Evolutionary conservation across 2,113 vertebrate species (phyloP), one percentile per base, ranked within the genome.

Genomic region (Labeo catla): DNA sequence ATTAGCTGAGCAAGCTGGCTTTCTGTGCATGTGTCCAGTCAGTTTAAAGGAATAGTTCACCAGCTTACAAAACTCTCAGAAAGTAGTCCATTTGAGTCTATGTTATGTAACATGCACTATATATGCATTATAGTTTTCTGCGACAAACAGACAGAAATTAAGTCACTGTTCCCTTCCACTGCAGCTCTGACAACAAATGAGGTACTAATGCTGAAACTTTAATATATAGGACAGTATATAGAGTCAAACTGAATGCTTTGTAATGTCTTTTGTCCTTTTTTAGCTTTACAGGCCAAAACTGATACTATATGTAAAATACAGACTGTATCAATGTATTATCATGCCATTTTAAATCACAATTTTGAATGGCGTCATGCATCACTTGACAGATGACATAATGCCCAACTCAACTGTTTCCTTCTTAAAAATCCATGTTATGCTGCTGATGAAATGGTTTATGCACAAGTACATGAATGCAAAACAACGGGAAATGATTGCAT

Each of bases 1-100:
- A 49, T 76, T 78, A 83, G 78, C 73, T 77, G 36, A 50, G 36
- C 39, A 63, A 61, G 21, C 28, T 66, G 28, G 28, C 65, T 16
- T 36, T 65, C 34, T 77, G 73, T 10, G 23, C 54, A 61, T 52
- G n/a, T 54, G 66, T 13, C 13, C 4, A 10, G 8, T 47, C 70
- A n/a, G 39, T 45, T 73, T 5, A 45, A 73, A 73, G 39, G 10
- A 45, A 45, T 49, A 23, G 43, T 74, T 74, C 43, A 47, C 21
- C 43, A 9, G 6, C 36, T 10, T 72, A 11, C 9, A 3, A 21
- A 4, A 72, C 36, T 68, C 28, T 68, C 28, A 68, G 7, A 19
- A 72, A 21, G 39, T 11, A 72, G 36, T 72, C 36, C 8, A 11
- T 45, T 11, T 1, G 36, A 72, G 15, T 43, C 3, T 15, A 4